phyloP scores from a whole-genome alignment of 2,797 vertebrate species.

The Limnodromus scolopaceus region DNA sequence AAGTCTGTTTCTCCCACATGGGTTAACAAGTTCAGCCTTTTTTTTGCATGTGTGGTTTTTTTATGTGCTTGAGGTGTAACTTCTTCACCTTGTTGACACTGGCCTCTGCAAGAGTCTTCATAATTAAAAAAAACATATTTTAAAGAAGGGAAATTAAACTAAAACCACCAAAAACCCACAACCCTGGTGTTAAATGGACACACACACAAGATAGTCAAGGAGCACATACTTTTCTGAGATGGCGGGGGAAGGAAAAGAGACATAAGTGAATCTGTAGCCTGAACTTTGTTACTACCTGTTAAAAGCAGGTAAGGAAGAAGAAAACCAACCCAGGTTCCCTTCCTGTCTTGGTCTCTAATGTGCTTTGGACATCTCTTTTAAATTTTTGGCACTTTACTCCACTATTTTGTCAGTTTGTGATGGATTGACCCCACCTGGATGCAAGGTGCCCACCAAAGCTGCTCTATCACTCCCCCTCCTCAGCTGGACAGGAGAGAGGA shows the following conservation, averaged over 20 bases:
- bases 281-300: neutral
- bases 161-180: no score
- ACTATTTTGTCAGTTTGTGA: neutral
- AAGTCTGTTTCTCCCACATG: neutral
- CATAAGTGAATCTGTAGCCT: neutral
- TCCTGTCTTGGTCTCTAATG: neutral
- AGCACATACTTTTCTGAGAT: neutral
- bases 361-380: neutral
- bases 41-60: neutral
- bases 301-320: neutral
- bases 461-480: neutral
- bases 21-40: neutral
- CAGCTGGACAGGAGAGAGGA: neutral
- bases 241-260: neutral
- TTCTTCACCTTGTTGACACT: neutral
- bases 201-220: neutral
- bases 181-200: neutral
- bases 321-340: neutral
- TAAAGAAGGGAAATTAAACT: neutral
- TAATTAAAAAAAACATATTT: neutral
- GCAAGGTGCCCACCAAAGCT: neutral
- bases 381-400: neutral
- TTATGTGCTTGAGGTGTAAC: neutral
- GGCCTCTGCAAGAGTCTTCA: neutral
- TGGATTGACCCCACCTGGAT: neutral